Base-by-base conservation (phyloP, 2,797 vertebrate genomes). In the Scarus forsteni region DNA sequence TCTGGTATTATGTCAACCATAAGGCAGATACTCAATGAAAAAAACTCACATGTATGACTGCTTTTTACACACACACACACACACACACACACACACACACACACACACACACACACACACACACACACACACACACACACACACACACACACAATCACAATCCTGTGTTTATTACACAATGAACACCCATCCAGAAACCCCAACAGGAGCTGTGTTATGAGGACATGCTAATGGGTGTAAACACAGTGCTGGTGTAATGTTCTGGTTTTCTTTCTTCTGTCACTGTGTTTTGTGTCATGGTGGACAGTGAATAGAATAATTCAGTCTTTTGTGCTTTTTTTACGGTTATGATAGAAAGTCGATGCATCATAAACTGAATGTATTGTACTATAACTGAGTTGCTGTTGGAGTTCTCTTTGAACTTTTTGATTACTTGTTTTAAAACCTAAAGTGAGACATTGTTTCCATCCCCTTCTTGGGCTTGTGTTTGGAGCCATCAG, bases 91-190 rank as follows among this genome's bases (percentile, higher is more conserved):
- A 27, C 27, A 27, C 27, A 46, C 49, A 65, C 13, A 40, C 8
- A 2, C 39, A n/a, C 48, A 66, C 72, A 67, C 15, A 51, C 52
- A 69, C 77, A 59, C 65, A 27, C 27, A 27, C 27, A 27, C 27
- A 27, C 27, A 27, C 27, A 27, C 27, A 27, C 27, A 27, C 27
- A 2, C 27, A 2, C 27, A 27, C 27, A 27, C 27, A 27, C 27
- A 46, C 49, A 65, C 13, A 40, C 8, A 2, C 39, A n/a, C 48
- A 66, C 72, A 67, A 6, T 34, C 52, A 69, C 77, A 59, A 63
- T 45, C 19, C 60, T 70, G 61, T 68, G 74, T 42, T 88, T 77
- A 90, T 83, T 59, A 66, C 70, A 57, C 68, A 34, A 49, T 46
- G 15, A 70, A 58, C 27, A 0, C 14, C 56, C 58, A 0, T 67